These are phyloP conservation scores for Chlorocebus sabaeus DNA, from an alignment of 2,113 vertebrate genomes.

Conservation along the genomic window DNA sequence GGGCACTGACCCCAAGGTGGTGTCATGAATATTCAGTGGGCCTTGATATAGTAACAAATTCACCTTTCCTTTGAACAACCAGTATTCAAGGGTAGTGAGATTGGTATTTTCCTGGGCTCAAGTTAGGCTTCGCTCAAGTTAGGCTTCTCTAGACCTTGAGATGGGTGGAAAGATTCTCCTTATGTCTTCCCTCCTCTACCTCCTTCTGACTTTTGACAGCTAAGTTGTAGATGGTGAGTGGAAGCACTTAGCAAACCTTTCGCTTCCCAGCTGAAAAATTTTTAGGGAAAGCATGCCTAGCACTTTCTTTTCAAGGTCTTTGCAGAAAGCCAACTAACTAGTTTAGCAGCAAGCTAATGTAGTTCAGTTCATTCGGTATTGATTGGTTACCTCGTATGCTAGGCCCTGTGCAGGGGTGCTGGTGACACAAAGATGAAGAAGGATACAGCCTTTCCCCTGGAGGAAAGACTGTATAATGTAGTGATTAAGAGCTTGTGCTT, in stretches of 20 bases:
- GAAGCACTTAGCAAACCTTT: not conserved
- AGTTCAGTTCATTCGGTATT: not conserved
- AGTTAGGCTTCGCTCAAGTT: not conserved
- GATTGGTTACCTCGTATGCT: not conserved
- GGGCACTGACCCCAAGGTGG: not conserved
- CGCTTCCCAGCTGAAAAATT: not conserved
- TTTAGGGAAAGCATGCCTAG: not conserved
- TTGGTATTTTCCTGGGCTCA: not conserved
- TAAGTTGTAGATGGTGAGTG: not conserved
- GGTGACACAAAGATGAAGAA: not conserved
- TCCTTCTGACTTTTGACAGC: conserved; percentile 10
- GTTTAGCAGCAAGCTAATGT: not conserved
- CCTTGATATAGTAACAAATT: not conserved
- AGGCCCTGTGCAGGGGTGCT: not conserved
- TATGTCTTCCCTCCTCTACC: not conserved
- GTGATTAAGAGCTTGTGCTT: not conserved
- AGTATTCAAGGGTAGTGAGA: not conserved
- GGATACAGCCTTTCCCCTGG: not conserved
- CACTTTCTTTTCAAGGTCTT: not conserved
- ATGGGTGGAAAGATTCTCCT: not conserved
- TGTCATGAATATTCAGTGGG: not conserved
- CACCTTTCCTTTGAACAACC: not conserved
- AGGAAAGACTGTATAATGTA: not conserved
- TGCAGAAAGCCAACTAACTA: not conserved
- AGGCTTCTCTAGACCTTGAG: not conserved